Evolutionary conservation across 2,888 invertebrate genomes (phyloP).

Genomic region (Stenolophus ochropezus): DNA sequence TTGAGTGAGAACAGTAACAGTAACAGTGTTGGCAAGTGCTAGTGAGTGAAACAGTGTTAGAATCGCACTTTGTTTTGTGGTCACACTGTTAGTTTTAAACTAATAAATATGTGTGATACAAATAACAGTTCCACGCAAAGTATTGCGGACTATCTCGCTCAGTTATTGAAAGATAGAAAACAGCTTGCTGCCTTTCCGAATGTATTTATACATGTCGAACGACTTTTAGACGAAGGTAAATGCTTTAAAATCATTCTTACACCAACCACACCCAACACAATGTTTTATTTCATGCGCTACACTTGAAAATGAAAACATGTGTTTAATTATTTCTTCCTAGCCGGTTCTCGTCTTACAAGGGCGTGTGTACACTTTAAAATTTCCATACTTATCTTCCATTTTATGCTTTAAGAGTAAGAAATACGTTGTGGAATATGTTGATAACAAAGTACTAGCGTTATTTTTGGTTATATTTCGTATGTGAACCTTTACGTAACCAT

Average conservation of each 20-base stretch:
- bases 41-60: slow-evolving; percentile 42
- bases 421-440: background rate
- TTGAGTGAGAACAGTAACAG: slow-evolving; percentile 47
- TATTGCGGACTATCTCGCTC: slow-evolving; percentile 99
- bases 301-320: background rate
- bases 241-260: background rate
- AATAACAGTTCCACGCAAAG: slow-evolving; percentile 86
- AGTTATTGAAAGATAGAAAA: slow-evolving; percentile 99
- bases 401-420: background rate
- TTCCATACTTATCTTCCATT: background rate
- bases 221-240: slow-evolving; percentile 99
- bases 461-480: background rate
- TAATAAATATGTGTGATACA: slow-evolving; percentile 71
- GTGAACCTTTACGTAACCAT: background rate
- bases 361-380: slow-evolving; percentile 10
- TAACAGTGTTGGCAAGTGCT: slow-evolving; percentile 34
- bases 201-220: slow-evolving; percentile 99
- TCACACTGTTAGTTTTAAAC: slow-evolving; percentile 53
- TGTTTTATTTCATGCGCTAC: background rate
- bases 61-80: slow-evolving; percentile 51
- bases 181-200: slow-evolving; percentile 99
- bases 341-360: background rate
- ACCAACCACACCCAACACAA: background rate
- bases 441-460: background rate
- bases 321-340: background rate